A percentile compares a stretch with the other conserved stretches of the same genome.
Conservation (phyloP, 2,113 vertebrate genomes). For the Callithrix jacchus region DNA sequence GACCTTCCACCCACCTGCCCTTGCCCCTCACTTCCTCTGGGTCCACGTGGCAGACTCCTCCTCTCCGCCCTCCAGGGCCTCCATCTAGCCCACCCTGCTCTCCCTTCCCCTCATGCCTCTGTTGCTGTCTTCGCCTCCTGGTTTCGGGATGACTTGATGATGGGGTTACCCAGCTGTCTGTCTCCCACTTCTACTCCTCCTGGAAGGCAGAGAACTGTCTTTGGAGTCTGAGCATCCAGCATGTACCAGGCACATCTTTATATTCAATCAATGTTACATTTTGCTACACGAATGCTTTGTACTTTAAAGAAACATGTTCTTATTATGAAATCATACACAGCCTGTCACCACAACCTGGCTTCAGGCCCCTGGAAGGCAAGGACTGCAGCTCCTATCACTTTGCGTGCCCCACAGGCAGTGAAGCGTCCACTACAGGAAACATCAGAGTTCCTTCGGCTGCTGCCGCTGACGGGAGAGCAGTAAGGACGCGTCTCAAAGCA, state of each 20-base stretch:
- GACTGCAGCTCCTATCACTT: too few species aligned
- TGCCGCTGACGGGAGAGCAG: not conserved
- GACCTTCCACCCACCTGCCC: not conserved
- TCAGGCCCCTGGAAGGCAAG: not conserved
- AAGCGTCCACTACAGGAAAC: fast-evolving
- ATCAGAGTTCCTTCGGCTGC: fast-evolving
- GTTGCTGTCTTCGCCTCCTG: fast-evolving
- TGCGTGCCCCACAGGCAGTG: not conserved
- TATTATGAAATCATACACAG: not conserved
- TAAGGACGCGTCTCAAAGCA: fast-evolving
- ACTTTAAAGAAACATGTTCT: not conserved
- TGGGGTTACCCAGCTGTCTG: fast-evolving
- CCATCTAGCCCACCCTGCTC: fast-evolving
- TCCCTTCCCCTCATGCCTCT: fast-evolving
- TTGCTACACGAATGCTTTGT: not conserved
- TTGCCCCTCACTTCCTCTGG: not conserved
- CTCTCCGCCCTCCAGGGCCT: not conserved
- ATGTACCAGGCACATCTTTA: not conserved
- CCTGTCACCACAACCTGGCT: not conserved
- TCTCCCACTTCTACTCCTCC: fast-evolving
- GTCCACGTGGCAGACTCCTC: not conserved
- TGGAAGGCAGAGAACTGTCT: not conserved
- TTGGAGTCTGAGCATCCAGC: not conserved
- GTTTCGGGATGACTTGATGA: not conserved
- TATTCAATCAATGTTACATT: not conserved